Percentiles rank a stretch among this genome's conserved stretches.
These are phyloP conservation scores for Meloe dianella DNA, from an alignment of 2,888 invertebrate genomes.

Conservation along the genomic window DNA sequence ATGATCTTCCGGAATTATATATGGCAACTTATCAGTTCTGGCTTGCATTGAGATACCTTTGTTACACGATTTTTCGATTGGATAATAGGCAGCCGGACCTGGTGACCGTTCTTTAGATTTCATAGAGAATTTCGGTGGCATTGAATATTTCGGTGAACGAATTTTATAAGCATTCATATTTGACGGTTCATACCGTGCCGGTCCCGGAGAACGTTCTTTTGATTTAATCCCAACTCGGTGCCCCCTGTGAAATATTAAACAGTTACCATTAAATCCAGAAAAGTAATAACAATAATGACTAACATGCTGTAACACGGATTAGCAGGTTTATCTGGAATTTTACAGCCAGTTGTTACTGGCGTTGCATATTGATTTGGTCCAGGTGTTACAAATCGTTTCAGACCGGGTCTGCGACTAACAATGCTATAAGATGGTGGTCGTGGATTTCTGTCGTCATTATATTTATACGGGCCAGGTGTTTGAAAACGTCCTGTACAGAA, in stretches of 20 bases:
- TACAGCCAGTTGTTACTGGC: constrained; percentile 62
- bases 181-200: not conserved
- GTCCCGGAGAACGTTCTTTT: not conserved
- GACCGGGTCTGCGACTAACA: constrained; percentile 57
- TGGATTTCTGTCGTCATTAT: constrained; percentile 63
- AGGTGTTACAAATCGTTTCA: constrained; percentile 57
- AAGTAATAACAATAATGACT: constrained; percentile 31
- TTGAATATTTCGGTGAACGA: not conserved
- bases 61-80: constrained; percentile 22
- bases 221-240: not conserved
- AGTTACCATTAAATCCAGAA: not conserved
- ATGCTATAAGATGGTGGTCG: constrained; percentile 68
- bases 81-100: constrained; percentile 60
- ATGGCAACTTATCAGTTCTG: constrained; percentile 65
- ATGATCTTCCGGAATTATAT: constrained; percentile 67
- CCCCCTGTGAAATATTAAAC: not conserved
- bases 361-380: constrained; percentile 69
- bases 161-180: not conserved
- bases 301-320: constrained; percentile 63
- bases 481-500: constrained; percentile 49
- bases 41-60: constrained; percentile 28
- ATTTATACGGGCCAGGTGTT: constrained; percentile 71
- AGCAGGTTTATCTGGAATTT: constrained; percentile 61
- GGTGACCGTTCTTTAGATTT: constrained; percentile 44
- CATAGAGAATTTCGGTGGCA: not conserved